Evolutionary conservation across 2,113 vertebrate genomes (phyloP).

Genomic region (Menura novaehollandiae): DNA sequence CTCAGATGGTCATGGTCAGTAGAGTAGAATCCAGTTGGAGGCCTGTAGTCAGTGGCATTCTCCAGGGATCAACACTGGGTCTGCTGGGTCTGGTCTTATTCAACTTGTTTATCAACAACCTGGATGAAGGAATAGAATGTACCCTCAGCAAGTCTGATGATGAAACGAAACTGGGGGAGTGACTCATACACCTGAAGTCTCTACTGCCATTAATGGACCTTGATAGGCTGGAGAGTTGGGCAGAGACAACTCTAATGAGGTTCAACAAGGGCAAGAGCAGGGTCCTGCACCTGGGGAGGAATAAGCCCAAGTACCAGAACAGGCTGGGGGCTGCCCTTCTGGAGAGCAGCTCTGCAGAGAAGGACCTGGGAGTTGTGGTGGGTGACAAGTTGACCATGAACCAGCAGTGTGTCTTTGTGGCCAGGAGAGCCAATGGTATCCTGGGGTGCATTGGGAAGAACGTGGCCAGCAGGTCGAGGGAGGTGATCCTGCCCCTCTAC

Average conservation of each 20-base stretch:
- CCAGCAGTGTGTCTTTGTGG: background rate
- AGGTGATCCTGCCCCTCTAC: background rate
- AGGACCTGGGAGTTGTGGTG: background rate
- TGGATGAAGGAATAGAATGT: background rate
- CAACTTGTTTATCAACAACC: background rate
- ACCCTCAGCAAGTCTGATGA: background rate
- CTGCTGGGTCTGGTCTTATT: accelerated
- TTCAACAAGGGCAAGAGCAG: background rate
- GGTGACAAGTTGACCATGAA: background rate
- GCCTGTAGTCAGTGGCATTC: background rate
- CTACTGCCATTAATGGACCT: background rate
- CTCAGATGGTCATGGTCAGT: background rate
- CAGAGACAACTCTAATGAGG: background rate
- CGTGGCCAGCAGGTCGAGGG: accelerated
- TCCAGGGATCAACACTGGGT: background rate
- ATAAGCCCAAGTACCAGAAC: no score
- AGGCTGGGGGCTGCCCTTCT: background rate
- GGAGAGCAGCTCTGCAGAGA: background rate
- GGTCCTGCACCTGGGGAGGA: background rate
- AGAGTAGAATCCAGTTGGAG: background rate
- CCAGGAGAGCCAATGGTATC: background rate
- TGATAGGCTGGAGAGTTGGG: background rate
- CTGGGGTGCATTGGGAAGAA: background rate
- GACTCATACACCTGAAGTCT: background rate
- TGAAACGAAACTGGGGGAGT: background rate